Conservation (phyloP, 2,797 vertebrate genomes). For the Todus mexicanus region DNA sequence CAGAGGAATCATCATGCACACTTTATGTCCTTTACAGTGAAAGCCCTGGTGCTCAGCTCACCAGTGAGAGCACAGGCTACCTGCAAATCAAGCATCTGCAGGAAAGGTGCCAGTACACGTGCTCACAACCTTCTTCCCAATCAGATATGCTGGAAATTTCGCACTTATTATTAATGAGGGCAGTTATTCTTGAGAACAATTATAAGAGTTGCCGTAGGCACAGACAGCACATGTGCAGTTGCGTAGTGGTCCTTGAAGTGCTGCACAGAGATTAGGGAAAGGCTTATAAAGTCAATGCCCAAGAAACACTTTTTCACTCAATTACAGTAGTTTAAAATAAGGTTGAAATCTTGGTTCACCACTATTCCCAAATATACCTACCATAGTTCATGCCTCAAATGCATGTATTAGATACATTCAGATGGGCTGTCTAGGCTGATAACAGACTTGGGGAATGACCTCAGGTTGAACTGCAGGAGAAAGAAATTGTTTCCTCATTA, state of each 20-base stretch:
- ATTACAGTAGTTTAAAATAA: background rate
- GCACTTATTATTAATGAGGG: background rate
- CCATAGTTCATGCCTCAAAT: background rate
- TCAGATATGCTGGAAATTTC: background rate
- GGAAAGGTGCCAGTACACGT: background rate
- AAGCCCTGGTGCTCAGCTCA: background rate
- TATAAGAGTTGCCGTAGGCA: background rate
- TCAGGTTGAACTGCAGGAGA: conserved; percentile 42
- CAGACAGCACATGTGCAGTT: rapidly evolving
- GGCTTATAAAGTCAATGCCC: background rate
- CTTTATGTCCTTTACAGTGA: background rate
- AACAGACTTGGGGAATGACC: conserved; percentile 47
- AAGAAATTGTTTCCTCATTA: conserved; percentile 63
- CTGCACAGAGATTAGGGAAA: background rate
- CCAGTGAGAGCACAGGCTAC: rapidly evolving
- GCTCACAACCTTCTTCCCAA: background rate
- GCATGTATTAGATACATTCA: background rate
- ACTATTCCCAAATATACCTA: background rate
- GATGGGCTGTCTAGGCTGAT: background rate
- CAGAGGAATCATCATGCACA: background rate
- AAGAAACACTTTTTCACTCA: background rate
- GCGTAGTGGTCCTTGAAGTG: background rate
- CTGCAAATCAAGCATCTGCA: background rate
- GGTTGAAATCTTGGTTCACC: background rate
- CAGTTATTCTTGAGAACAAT: background rate